Conservation (phyloP, 2,888 invertebrate genomes). For the Epirrhoe tristata region DNA sequence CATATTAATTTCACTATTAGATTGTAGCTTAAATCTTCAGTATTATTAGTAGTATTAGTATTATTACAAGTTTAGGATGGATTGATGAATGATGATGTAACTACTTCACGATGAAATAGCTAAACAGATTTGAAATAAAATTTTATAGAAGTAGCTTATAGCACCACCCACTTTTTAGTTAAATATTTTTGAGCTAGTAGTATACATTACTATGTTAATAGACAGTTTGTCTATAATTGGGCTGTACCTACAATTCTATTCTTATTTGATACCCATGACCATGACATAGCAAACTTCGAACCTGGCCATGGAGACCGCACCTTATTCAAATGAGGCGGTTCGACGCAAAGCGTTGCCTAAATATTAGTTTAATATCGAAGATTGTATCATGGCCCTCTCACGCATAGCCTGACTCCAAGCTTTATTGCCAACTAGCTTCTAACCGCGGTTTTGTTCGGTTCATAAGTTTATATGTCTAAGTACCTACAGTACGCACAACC, state of each 20-base stretch:
- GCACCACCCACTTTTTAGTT: too few species aligned
- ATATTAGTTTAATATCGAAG: slow-evolving; percentile 85
- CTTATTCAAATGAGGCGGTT: slow-evolving; percentile 84
- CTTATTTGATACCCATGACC: slow-evolving; percentile 6
- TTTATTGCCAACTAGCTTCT: slow-evolving; percentile 20
- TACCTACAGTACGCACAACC: too few species aligned
- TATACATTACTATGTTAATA: not conserved
- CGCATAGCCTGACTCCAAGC: slow-evolving; percentile 57
- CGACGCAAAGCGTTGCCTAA: slow-evolving; percentile 84
- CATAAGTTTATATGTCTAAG: not conserved
- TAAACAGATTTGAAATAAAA: too few species aligned
- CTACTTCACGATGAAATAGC: too few species aligned
- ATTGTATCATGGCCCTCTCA: slow-evolving; percentile 70
- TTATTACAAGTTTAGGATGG: too few species aligned
- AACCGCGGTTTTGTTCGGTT: slow-evolving; percentile 1
- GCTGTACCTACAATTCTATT: not conserved
- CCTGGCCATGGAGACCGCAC: slow-evolving; percentile 60
- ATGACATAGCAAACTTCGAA: slow-evolving; percentile 38
- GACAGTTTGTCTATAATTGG: not conserved
- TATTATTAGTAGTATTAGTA: too few species aligned
- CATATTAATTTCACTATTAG: too few species aligned
- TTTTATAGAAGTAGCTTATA: too few species aligned
- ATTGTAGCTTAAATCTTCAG: too few species aligned
- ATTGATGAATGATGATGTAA: too few species aligned
- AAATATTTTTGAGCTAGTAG: not conserved